A percentile compares a stretch with the other conserved stretches of the same genome.
Conservation (phyloP, 2,888 invertebrate genomes). For the Acleris cristana region DNA sequence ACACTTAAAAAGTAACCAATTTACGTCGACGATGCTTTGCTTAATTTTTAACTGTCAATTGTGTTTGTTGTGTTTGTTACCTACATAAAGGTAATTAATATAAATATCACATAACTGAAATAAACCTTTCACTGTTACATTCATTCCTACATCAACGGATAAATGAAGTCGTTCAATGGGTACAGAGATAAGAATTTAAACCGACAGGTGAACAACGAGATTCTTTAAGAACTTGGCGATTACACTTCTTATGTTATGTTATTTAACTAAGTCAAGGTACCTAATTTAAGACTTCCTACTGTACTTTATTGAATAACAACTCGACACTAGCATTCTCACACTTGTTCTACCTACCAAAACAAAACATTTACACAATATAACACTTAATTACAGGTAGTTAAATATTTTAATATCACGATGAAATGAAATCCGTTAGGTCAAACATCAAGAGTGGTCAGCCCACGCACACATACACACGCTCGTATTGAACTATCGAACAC, state of each 20-base stretch:
- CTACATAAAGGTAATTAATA: too few relatives aligned
- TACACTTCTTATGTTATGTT: constrained; percentile 1
- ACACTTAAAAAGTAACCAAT: too few relatives aligned
- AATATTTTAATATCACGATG: constrained; percentile 55
- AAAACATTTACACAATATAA: constrained; percentile 4
- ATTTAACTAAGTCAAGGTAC: background rate
- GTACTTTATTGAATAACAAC: background rate
- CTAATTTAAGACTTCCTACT: background rate
- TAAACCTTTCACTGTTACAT: too few relatives aligned
- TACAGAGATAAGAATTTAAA: too few relatives aligned
- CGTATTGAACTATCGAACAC: constrained; percentile 52
- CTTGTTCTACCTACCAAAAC: constrained; percentile 4
- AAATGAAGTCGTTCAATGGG: too few relatives aligned
- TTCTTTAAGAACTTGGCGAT: constrained; percentile 18
- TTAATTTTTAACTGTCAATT: too few relatives aligned
- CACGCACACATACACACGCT: constrained; percentile 64
- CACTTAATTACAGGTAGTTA: constrained; percentile 32
- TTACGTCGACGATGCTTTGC: too few relatives aligned
- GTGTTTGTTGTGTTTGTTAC: too few relatives aligned
- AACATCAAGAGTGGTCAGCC: constrained; percentile 70
- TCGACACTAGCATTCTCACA: constrained; percentile 3
- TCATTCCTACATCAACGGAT: too few relatives aligned
- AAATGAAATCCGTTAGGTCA: constrained; percentile 76
- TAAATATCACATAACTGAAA: too few relatives aligned
- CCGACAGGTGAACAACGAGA: background rate